Percentiles rank a stretch among this genome's conserved stretches.
These are phyloP conservation scores for Heliconius himera DNA, from an alignment of 1,140 invertebrate genomes.

Conservation along the genomic window DNA sequence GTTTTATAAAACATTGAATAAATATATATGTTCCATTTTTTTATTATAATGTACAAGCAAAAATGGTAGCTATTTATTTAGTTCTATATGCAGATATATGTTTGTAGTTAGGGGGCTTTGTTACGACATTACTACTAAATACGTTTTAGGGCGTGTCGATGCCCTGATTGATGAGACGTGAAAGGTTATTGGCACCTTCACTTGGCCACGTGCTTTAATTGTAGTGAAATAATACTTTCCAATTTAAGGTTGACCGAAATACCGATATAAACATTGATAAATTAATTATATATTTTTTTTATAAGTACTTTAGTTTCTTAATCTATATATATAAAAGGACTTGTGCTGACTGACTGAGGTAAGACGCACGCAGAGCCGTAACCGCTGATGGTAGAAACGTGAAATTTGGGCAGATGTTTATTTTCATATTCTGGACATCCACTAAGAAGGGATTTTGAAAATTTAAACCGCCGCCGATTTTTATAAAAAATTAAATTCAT, in stretches of 20 bases:
- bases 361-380: too few species aligned
- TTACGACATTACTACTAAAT: constrained; percentile 34
- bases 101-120: neutral
- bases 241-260: constrained; percentile 11
- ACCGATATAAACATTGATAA: neutral
- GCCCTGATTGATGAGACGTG: constrained; percentile 38
- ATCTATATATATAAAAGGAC: too few species aligned
- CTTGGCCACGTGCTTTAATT: constrained; percentile 32
- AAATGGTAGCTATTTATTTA: neutral
- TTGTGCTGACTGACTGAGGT: too few species aligned
- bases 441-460: too few species aligned
- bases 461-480: too few species aligned
- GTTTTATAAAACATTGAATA: too few species aligned
- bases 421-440: too few species aligned
- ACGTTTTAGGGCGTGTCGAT: constrained; percentile 34
- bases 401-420: too few species aligned
- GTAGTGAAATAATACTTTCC: constrained; percentile 17
- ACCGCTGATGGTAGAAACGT: too few species aligned
- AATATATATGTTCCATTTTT: too few species aligned
- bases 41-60: too few species aligned
- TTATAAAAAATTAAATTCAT: too few species aligned
- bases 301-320: neutral
- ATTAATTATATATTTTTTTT: neutral
- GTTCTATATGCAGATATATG: neutral
- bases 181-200: constrained; percentile 44